Evolutionary conservation across 2,113 vertebrate species (phyloP).

Genomic region (Argyrosomus japonicus): DNA sequence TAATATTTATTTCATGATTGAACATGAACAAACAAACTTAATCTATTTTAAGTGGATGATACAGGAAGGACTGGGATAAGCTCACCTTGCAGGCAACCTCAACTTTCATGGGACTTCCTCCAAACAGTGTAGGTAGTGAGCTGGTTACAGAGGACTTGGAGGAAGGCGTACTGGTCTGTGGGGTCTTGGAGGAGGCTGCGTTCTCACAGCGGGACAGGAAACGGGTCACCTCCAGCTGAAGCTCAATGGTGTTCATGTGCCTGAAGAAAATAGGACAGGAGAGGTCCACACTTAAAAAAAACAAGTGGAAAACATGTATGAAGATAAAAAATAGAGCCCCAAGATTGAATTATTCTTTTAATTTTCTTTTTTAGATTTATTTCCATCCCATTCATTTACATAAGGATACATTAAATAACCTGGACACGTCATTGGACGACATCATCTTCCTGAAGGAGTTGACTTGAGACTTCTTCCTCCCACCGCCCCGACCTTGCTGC

Average conservation of each 20-base stretch:
- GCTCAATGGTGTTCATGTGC: constrained; percentile 96
- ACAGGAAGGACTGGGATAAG: neutral
- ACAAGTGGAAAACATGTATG: neutral
- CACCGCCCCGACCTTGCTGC: constrained; percentile 85
- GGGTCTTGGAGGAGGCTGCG: constrained; percentile 78
- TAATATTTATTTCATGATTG: no score
- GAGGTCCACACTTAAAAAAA: neutral
- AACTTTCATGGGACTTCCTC: constrained; percentile 91
- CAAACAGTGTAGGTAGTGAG: constrained; percentile 92
- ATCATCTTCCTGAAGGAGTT: constrained; percentile 94
- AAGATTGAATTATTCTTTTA: neutral
- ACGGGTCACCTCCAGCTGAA: constrained; percentile 97
- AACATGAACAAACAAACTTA: neutral
- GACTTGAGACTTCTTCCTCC: constrained; percentile 83
- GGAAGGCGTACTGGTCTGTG: constrained; percentile 62
- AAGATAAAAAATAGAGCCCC: neutral
- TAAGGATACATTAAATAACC: constrained; percentile 77
- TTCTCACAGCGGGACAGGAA: constrained; percentile 94
- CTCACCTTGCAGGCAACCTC: constrained; percentile 96
- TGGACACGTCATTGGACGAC: constrained; percentile 93
- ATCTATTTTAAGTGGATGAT: neutral
- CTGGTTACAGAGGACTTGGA: constrained; percentile 68
- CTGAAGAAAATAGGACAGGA: constrained; percentile 70
- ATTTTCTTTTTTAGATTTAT: neutral
- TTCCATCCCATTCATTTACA: neutral